These are phyloP conservation scores for Lucilia cuprina DNA, from an alignment of 1,140 invertebrate species.

Conservation along the genomic window DNA sequence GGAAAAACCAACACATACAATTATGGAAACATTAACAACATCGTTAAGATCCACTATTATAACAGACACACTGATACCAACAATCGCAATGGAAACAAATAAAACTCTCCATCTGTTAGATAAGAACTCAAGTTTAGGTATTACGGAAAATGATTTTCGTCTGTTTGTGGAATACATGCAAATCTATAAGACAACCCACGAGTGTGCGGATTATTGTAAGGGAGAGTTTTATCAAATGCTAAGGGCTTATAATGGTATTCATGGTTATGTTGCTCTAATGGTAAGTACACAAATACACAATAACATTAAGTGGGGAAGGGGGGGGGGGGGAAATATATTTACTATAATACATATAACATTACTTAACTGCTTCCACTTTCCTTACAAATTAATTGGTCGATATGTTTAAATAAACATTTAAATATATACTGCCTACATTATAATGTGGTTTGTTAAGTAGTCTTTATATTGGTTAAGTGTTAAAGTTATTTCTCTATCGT, in stretches of 20 bases:
- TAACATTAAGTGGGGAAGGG: neutral
- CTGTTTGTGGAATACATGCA: neutral
- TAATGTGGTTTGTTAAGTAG: no score
- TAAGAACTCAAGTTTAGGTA: neutral
- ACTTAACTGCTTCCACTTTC: no score
- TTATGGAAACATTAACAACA: neutral
- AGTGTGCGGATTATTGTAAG: conserved; percentile 54
- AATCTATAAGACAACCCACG: conserved; percentile 21
- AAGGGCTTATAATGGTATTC: conserved; percentile 52
- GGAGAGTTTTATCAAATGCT: conserved; percentile 54
- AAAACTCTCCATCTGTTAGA: neutral
- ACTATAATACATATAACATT: no score
- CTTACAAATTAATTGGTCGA: no score
- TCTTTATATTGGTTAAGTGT: no score
- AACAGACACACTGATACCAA: neutral
- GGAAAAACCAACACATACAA: neutral
- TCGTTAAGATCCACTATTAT: neutral
- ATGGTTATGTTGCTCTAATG: conserved; percentile 59
- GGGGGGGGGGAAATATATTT: no score
- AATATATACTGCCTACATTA: no score
- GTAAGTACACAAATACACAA: conserved; percentile 44
- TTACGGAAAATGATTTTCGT: neutral
- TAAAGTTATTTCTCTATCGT: no score
- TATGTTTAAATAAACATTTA: no score
- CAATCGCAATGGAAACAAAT: neutral